Conservation (phyloP, 2,888 invertebrate genomes). For the Bellardia bayeri region DNA sequence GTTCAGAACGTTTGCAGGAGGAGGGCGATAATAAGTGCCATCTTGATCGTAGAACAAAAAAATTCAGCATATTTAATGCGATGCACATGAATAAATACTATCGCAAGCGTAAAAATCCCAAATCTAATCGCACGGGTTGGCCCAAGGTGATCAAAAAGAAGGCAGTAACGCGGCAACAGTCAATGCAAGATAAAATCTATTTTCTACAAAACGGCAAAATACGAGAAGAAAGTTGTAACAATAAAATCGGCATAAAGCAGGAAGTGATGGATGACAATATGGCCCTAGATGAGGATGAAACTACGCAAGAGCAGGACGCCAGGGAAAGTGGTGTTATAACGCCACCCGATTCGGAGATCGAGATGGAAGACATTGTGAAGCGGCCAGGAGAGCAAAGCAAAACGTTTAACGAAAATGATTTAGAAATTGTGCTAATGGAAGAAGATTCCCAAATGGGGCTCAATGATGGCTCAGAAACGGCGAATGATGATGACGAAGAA, state of each 20-base stretch:
- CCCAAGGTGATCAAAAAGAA: conserved; percentile 85
- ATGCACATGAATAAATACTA: conserved; percentile 78
- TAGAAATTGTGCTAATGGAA: conserved; percentile 54
- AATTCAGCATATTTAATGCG: conserved; percentile 77
- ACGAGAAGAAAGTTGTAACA: conserved; percentile 53
- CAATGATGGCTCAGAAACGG: conserved; percentile 63
- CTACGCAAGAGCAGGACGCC: conserved; percentile 51
- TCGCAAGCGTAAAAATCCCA: conserved; percentile 83
- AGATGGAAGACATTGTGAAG: conserved; percentile 58
- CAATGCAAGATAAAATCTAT: conserved; percentile 76
- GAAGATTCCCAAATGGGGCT: conserved; percentile 58
- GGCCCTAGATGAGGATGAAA: conserved; percentile 60
- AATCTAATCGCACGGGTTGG: conserved; percentile 93
- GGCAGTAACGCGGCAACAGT: conserved; percentile 75
- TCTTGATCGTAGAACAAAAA: conserved; percentile 71
- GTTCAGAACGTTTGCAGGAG: conserved; percentile 70
- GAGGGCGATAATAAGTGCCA: conserved; percentile 66
- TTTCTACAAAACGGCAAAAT: conserved; percentile 75
- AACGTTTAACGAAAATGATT: conserved; percentile 43
- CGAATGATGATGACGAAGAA: conserved; percentile 73
- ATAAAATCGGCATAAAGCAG: conserved; percentile 68
- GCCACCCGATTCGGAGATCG: conserved; percentile 77
- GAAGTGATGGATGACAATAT: conserved; percentile 74
- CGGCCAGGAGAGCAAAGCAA: neutral
- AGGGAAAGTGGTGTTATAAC: conserved; percentile 74